Evolutionary conservation across 2,888 invertebrate genomes (phyloP).

Genomic region (Volucella inanis): DNA sequence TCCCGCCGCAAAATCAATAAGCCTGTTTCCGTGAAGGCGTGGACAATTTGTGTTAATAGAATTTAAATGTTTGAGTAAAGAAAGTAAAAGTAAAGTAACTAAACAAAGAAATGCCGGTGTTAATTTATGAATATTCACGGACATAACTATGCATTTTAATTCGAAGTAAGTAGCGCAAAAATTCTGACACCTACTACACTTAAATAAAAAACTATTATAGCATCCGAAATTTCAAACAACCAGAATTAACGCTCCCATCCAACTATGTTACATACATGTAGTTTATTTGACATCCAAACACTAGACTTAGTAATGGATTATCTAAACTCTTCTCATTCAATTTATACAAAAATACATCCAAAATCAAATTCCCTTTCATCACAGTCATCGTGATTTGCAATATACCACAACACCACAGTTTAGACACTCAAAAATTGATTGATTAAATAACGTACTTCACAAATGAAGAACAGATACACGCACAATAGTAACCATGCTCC

Average conservation of each 20-base stretch:
- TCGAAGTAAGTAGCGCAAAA: no score
- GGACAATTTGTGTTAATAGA: no score
- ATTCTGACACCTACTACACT: no score
- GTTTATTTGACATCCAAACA: neutral
- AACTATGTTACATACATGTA: no score
- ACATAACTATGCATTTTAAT: no score
- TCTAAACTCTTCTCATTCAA: neutral
- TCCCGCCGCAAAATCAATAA: no score
- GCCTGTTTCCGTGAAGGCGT: no score
- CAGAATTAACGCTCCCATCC: neutral
- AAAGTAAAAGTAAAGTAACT: no score
- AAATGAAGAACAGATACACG: neutral
- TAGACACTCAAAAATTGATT: conserved; percentile 20
- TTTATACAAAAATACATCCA: neutral
- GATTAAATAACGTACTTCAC: conserved; percentile 15
- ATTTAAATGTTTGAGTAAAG: no score
- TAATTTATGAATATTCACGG: no score
- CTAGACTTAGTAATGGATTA: conserved; percentile 30
- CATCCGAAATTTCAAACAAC: neutral
- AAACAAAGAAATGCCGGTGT: no score
- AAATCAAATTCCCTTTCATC: conserved; percentile 45
- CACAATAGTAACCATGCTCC: neutral
- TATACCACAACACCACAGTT: neutral
- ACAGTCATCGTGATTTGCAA: conserved; percentile 23
- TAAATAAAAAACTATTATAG: neutral